A percentile compares a stretch with the other conserved stretches of the same genome.
Conservation (phyloP, 2,888 invertebrate species). For the Smittia aterrima region DNA sequence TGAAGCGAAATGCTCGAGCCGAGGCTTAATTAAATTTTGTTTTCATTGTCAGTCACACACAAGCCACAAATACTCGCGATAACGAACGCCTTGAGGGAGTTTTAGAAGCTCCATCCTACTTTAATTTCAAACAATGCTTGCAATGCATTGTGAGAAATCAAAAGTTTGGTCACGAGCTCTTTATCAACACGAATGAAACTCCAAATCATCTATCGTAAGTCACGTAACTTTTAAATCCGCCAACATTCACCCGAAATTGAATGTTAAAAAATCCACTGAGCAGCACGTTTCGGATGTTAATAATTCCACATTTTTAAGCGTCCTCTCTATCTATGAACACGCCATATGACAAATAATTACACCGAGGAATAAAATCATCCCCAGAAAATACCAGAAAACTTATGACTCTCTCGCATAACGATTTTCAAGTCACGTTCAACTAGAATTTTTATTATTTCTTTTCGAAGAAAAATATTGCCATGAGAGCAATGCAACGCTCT, state of each 20-base stretch:
- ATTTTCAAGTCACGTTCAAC: constrained; percentile 15
- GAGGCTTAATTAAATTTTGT: constrained; percentile 13
- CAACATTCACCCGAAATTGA: constrained; percentile 1
- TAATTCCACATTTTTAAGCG: constrained; percentile 3
- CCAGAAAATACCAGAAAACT: not conserved
- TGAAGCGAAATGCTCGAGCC: not conserved
- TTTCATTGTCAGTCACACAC: constrained; percentile 17
- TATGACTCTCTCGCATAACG: not conserved
- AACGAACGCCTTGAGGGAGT: not conserved
- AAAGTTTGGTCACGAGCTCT: no score
- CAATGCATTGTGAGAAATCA: no score
- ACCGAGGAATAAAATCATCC: constrained; percentile 10
- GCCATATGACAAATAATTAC: constrained; percentile 18
- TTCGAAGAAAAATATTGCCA: not conserved
- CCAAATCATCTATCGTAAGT: not conserved
- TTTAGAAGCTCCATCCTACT: not conserved
- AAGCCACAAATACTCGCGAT: not conserved
- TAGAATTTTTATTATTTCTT: constrained; percentile 22
- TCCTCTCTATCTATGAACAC: constrained; percentile 10
- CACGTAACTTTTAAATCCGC: not conserved
- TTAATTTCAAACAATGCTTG: no score
- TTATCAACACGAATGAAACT: no score
- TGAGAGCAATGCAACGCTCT: not conserved
- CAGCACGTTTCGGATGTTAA: constrained; percentile 18
- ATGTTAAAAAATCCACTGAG: not conserved